Percentiles rank a stretch among this genome's conserved stretches.
Conservation (phyloP, 2,888 invertebrate species). For the Epinotia brunnichana region DNA sequence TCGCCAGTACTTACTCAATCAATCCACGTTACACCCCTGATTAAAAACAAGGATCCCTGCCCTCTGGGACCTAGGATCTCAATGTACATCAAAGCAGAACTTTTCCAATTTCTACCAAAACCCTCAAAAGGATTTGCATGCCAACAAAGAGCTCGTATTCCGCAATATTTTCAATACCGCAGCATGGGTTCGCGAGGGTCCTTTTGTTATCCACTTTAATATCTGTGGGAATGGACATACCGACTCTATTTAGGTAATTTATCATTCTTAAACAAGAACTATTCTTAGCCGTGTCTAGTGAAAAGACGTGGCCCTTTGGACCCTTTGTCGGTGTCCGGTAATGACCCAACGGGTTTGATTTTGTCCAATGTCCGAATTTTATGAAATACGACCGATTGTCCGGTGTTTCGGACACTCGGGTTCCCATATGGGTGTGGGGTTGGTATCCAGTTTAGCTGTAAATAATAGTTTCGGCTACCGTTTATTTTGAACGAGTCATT, state of each 20-base stretch:
- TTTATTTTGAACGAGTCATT: conserved; percentile 32
- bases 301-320: conserved; percentile 69
- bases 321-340: conserved; percentile 71
- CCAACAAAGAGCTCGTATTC: conserved; percentile 73
- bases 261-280: conserved; percentile 83
- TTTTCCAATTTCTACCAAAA: conserved; percentile 80
- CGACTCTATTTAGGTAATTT: conserved; percentile 82
- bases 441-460: conserved; percentile 34
- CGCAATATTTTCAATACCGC: conserved; percentile 80
- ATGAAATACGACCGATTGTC: conserved; percentile 72
- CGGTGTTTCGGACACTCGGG: conserved; percentile 47
- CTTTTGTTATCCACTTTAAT: conserved; percentile 79
- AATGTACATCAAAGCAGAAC: conserved; percentile 74
- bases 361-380: conserved; percentile 71
- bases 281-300: conserved; percentile 46
- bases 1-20: conserved; percentile 17
- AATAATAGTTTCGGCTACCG: conserved; percentile 27
- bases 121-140: conserved; percentile 81
- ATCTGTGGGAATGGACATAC: conserved; percentile 84
- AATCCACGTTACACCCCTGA: conserved; percentile 34
- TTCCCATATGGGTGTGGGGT: conserved; percentile 67
- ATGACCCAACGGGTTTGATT: conserved; percentile 71
- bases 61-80: conserved; percentile 41
- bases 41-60: conserved; percentile 35
- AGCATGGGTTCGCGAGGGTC: conserved; percentile 77